Percentiles rank a stretch among this genome's conserved stretches.
Evolutionary conservation across 92 coral and sea anemone species (phyloP).

Genomic region (Virgularia gustaviana): DNA sequence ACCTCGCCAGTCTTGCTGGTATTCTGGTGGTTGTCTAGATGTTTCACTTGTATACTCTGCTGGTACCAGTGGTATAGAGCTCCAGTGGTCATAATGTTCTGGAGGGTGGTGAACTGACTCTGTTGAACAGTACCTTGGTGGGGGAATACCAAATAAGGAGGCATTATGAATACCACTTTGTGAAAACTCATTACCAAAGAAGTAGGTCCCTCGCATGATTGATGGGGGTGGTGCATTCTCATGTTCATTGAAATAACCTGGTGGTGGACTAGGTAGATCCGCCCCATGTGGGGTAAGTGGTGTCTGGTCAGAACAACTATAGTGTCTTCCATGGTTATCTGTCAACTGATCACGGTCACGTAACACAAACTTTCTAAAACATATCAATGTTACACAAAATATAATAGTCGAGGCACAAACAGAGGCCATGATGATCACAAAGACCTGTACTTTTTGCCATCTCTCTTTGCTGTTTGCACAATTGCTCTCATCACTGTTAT

Average conservation of each 20-base stretch:
- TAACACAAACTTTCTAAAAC: slow-evolving; percentile 15
- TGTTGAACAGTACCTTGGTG: slow-evolving; percentile 28
- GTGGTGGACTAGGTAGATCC: slow-evolving; percentile 34
- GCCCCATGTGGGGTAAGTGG: slow-evolving; percentile 23
- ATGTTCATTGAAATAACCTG: slow-evolving; percentile 14
- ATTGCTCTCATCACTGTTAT: slow-evolving; percentile 25
- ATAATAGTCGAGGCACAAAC: slow-evolving; percentile 27
- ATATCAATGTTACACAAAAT: slow-evolving; percentile 22
- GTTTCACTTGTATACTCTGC: too few species aligned
- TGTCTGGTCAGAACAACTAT: slow-evolving; percentile 8
- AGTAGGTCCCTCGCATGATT: slow-evolving; percentile 26
- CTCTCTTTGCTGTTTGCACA: background rate
- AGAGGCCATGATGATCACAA: slow-evolving; percentile 24
- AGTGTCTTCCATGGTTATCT: slow-evolving; percentile 2
- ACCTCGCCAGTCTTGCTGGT: too few species aligned
- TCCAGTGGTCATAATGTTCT: too few species aligned
- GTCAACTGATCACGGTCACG: background rate
- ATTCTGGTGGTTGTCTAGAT: too few species aligned
- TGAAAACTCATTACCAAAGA: slow-evolving; percentile 34
- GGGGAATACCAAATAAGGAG: slow-evolving; percentile 22
- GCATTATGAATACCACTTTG: slow-evolving; percentile 35
- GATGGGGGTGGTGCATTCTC: slow-evolving; percentile 8
- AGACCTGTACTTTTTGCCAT: slow-evolving; percentile 31
- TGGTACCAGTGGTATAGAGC: too few species aligned
- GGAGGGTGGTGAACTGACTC: slow-evolving; percentile 23